Conservation (phyloP, 2,113 vertebrate genomes). For the Nyctibius bracteatus region DNA sequence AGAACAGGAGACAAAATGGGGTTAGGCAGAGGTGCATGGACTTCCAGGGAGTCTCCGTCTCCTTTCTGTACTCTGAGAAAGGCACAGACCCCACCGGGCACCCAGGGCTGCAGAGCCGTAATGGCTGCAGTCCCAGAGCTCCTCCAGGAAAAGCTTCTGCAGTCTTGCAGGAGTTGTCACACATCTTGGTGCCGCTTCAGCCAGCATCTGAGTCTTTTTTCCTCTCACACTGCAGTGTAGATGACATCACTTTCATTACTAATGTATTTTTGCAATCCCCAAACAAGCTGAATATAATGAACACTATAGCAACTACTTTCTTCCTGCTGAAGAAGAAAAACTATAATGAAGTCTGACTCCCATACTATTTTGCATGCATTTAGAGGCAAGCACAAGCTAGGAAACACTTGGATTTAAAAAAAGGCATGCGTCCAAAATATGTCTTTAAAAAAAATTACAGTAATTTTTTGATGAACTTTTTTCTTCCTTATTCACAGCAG, state of each 20-base stretch:
- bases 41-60: neutral
- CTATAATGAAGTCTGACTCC: neutral
- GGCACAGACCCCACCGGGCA: neutral
- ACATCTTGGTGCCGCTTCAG: neutral
- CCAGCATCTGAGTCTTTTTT: neutral
- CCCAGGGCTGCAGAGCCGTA: neutral
- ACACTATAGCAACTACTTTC: neutral
- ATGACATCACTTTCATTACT: neutral
- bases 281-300: neutral
- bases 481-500: neutral
- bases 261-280: neutral
- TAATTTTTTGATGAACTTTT: fast-evolving
- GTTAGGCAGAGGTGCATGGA: neutral
- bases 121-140: neutral
- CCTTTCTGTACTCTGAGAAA: neutral
- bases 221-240: neutral
- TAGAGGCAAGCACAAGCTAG: neutral
- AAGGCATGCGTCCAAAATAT: neutral
- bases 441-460: neutral
- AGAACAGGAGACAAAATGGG: neutral
- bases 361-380: neutral
- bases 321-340: neutral
- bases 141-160: neutral
- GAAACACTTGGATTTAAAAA: neutral
- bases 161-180: neutral